Percentiles rank a stretch among this genome's conserved stretches.
Conservation (phyloP, 1,140 invertebrate species). For the Drosophila paulistorum region DNA sequence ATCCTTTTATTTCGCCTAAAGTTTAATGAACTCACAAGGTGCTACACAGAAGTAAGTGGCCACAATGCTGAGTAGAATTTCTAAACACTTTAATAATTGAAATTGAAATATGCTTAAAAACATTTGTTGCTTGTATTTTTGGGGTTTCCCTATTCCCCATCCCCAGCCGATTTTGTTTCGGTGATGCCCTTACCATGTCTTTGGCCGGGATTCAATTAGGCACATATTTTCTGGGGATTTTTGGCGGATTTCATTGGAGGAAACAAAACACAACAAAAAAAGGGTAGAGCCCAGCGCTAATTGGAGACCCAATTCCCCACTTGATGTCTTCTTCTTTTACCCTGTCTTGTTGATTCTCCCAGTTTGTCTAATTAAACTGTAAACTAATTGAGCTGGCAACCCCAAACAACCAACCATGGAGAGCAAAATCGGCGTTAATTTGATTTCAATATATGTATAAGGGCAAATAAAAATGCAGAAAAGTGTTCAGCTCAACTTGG, state of each 20-base stretch:
- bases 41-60: slow-evolving; percentile 26
- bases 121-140: slow-evolving; percentile 21
- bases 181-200: not conserved
- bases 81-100: slow-evolving; percentile 64
- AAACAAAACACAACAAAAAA: slow-evolving; percentile 13
- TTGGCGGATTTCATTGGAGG: slow-evolving; percentile 13
- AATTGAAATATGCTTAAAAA: slow-evolving; percentile 57
- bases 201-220: slow-evolving; percentile 65
- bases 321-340: slow-evolving; percentile 10
- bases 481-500: slow-evolving; percentile 15
- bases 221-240: slow-evolving; percentile 68
- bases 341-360: slow-evolving; percentile 20
- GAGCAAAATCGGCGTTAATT: slow-evolving; percentile 44
- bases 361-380: slow-evolving; percentile 64
- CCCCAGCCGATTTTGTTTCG: too few relatives aligned
- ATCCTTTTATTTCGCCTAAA: slow-evolving; percentile 51
- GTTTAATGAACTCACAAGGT: slow-evolving; percentile 76
- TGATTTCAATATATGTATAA: slow-evolving; percentile 54
- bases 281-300: slow-evolving; percentile 49
- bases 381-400: slow-evolving; percentile 57
- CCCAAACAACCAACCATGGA: not conserved
- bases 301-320: slow-evolving; percentile 50
- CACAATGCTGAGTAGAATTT: slow-evolving; percentile 30
- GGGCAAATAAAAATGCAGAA: slow-evolving; percentile 36
- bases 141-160: not conserved